phyloP scores from a whole-genome alignment of 1,140 invertebrate species.

The Drosophila truncata region DNA sequence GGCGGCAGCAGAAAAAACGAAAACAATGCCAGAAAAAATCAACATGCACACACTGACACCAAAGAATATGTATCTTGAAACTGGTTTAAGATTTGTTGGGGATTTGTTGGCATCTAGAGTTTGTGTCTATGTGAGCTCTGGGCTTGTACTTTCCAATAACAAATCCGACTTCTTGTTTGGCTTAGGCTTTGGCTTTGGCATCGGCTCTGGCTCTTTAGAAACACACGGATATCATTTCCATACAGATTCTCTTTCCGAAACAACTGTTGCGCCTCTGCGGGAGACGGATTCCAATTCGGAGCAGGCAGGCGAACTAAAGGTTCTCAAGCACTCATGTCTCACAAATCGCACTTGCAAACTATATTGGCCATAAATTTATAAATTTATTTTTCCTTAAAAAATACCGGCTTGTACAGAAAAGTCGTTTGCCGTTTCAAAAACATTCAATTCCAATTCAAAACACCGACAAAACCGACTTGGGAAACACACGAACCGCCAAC shows the following conservation, averaged over 20 bases:
- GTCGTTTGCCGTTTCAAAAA: constrained; percentile 30
- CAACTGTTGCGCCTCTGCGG: constrained; percentile 56
- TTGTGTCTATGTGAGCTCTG: constrained; percentile 41
- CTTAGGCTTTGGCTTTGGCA: constrained; percentile 32
- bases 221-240: constrained; percentile 52
- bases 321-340: constrained; percentile 6
- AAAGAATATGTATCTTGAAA: constrained; percentile 83
- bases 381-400: constrained; percentile 19
- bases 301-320: neutral
- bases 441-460: constrained; percentile 22
- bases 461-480: constrained; percentile 22
- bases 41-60: constrained; percentile 60
- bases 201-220: constrained; percentile 27
- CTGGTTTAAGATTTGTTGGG: constrained; percentile 82
- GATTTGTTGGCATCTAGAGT: constrained; percentile 69
- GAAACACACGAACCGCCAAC: constrained; percentile 32
- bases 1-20: constrained; percentile 62
- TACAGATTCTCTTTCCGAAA: constrained; percentile 32
- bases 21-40: constrained; percentile 76
- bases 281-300: neutral
- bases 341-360: constrained; percentile 4
- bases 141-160: constrained; percentile 61
- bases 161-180: constrained; percentile 55
- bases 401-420: constrained; percentile 17
- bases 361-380: neutral